A percentile compares a stretch with the other conserved stretches of the same genome.
Conservation (phyloP, 1,140 invertebrate genomes). For the Drosophila burlai region DNA sequence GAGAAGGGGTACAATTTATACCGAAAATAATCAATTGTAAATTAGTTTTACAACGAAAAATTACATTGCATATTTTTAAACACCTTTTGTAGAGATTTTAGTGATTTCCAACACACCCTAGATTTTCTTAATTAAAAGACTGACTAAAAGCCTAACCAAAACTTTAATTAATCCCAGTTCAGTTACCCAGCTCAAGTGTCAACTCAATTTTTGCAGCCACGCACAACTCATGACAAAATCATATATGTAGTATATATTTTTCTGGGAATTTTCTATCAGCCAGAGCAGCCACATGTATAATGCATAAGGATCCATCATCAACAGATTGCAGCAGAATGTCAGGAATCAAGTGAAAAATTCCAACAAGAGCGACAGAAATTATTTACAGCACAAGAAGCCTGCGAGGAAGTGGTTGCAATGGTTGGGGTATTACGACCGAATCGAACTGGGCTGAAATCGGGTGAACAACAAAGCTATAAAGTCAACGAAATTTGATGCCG, state of each 20-base stretch:
- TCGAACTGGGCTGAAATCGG: conserved; percentile 14
- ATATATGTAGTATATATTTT: conserved; percentile 31
- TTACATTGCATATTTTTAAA: neutral
- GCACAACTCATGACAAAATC: conserved; percentile 33
- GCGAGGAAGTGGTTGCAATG: neutral
- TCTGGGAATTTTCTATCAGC: conserved; percentile 47
- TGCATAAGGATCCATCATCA: conserved; percentile 52
- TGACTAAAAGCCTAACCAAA: neutral
- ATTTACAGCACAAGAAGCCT: conserved; percentile 30
- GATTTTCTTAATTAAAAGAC: neutral
- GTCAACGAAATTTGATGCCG: conserved; percentile 53
- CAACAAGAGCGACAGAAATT: conserved; percentile 42
- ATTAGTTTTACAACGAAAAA: no score
- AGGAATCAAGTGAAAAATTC: conserved; percentile 46
- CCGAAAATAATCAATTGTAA: no score
- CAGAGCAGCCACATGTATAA: conserved; percentile 36
- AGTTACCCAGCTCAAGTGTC: conserved; percentile 27
- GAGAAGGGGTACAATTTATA: neutral
- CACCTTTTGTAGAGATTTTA: neutral
- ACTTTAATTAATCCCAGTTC: conserved; percentile 11
- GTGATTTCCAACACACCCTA: no score
- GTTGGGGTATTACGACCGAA: neutral
- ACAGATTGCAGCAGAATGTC: conserved; percentile 44
- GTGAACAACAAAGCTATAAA: conserved; percentile 52
- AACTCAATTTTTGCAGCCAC: conserved; percentile 13